Evolutionary conservation across 2,888 invertebrate species (phyloP).

Genomic region (Pediacus dermestoides): DNA sequence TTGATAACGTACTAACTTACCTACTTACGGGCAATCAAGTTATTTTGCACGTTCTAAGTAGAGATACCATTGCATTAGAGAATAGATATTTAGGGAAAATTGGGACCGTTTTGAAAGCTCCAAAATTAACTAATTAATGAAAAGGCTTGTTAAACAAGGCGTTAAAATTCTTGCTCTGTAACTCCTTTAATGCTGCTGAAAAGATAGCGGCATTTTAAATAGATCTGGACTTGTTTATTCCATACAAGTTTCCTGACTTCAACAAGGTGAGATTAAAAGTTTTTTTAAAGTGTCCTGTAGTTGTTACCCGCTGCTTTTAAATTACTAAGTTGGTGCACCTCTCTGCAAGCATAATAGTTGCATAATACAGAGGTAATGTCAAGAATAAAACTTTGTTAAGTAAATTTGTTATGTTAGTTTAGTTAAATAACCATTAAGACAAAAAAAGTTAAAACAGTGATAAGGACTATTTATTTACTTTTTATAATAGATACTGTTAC

Average conservation of each 20-base stretch:
- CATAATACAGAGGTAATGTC: no score
- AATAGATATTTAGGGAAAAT: constrained; percentile 15
- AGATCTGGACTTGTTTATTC: constrained; percentile 22
- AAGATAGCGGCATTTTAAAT: constrained; percentile 24
- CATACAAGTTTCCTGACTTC: constrained; percentile 4
- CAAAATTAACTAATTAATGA: constrained; percentile 26
- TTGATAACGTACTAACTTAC: no score
- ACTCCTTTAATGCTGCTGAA: constrained; percentile 21
- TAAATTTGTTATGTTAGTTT: no score
- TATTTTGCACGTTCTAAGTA: constrained; percentile 14
- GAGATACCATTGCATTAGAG: neutral
- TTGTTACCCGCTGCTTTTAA: no score
- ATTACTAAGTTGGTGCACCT: no score
- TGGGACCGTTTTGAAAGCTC: constrained; percentile 14
- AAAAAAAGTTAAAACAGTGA: no score
- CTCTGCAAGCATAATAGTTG: no score
- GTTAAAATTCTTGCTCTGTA: constrained; percentile 26
- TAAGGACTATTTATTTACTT: no score
- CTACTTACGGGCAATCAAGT: constrained; percentile 10
- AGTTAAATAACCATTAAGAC: no score
- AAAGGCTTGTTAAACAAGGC: constrained; percentile 15
- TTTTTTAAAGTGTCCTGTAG: no score
- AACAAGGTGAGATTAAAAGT: constrained; percentile 1
- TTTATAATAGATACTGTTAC: no score
- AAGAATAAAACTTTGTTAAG: no score